phyloP scores from a whole-genome alignment of 2,888 invertebrate genomes.

The Lepidonotus clava region DNA sequence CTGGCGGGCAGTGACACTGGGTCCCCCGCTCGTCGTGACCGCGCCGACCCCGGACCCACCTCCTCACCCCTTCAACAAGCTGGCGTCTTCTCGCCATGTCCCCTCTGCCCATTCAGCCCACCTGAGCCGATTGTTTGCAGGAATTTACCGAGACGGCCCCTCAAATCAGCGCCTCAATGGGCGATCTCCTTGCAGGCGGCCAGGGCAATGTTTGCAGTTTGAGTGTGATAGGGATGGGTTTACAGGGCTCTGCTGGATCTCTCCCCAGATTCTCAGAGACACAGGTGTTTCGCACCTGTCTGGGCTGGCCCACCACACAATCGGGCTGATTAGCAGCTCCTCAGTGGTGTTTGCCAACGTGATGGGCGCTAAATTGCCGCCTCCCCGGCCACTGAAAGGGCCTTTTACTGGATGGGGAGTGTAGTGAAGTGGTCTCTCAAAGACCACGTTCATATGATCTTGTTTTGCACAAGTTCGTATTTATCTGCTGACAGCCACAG shows the following conservation, averaged over 20 bases:
- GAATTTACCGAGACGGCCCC: constrained; percentile 26
- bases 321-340: not conserved
- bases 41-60: not conserved
- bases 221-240: constrained; percentile 52
- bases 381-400: no score
- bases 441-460: no score
- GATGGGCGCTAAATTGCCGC: constrained; percentile 17
- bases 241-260: not conserved
- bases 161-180: constrained; percentile 13
- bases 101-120: not conserved
- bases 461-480: no score
- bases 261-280: not conserved
- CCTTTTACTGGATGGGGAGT: no score
- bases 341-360: constrained; percentile 18
- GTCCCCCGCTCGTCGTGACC: not conserved
- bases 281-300: constrained; percentile 47
- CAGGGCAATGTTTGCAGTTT: not conserved
- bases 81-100: not conserved
- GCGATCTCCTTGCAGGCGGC: not conserved
- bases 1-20: not conserved
- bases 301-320: not conserved
- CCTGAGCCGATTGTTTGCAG: constrained; percentile 7
- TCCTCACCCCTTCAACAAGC: constrained; percentile 26
- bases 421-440: no score
- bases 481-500: no score